Base-by-base conservation (phyloP, 2,888 invertebrate genomes). In the Mellilla xanthometata region DNA sequence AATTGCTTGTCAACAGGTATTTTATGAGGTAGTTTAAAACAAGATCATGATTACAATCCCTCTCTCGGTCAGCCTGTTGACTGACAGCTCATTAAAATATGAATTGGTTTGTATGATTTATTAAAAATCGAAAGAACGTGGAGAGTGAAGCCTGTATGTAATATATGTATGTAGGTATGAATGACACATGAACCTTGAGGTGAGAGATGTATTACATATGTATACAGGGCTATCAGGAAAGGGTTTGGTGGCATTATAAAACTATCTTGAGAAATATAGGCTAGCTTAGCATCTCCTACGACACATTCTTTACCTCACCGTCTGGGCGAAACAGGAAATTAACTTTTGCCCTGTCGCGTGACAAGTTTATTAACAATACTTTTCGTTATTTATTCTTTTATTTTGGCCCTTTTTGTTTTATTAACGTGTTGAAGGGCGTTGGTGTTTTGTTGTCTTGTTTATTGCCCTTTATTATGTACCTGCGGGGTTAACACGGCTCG, bases 341-440 rank as follows among this genome's bases (percentile, higher is more conserved):
- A 86, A 83, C 81, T 82, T 79, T 80, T 74, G 66, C 78, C 80
- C 72, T 75, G 67, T 79, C 72, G 78, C 83, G 86, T 81, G 85
- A 84, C 84, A 84, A 81, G 73, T 86, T 83, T 85, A 86, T 84
- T 84, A 86, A 81, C 75, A 81, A 79, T 73, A 77, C 74, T 75
- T 54, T 24, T 77, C 70, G 68, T 72, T 73, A 71, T 76, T 81
- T 76, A 76, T 72, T 71, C 68, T 69, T 76, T 76, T 72, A 74
- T 69, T 60, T 73, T 72, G 72, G 56, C 60, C 66, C 24, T 24
- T 65, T 61, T 64, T 72, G 69, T 68, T 76, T 69, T 68, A 41
- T 38, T 7, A 65, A 64, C 60, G 52, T 49, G 46, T 43, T 57
- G 52, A 47, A 55, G 55, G 64, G 56, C 65, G 62, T 59, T 60